Evolutionary conservation across 2,797 vertebrate species (phyloP).

Genomic region (Hippocampus kuda): DNA sequence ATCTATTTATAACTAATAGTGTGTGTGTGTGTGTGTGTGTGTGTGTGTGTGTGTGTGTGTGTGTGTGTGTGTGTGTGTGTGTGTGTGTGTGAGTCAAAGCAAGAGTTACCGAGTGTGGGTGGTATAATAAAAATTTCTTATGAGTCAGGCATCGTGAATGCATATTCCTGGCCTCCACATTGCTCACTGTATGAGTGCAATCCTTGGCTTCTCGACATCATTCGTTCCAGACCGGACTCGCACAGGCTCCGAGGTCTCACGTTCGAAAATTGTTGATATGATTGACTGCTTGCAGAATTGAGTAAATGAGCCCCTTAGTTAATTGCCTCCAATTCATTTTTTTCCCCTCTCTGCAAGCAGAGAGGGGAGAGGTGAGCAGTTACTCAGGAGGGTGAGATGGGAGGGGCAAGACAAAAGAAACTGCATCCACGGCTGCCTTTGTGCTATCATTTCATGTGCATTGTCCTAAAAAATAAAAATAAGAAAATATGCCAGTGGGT

Average conservation of each 20-base stretch:
- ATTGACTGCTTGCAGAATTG: not conserved
- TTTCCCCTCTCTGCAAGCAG: too few species aligned
- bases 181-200: not conserved
- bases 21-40: constrained; percentile 1
- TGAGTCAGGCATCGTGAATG: not conserved
- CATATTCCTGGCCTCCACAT: not conserved
- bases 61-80: constrained; percentile 10
- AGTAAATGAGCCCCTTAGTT: too few species aligned
- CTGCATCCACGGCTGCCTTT: too few species aligned
- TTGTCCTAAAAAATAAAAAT: too few species aligned
- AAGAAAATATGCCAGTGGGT: too few species aligned
- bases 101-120: not conserved
- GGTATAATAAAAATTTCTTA: not conserved
- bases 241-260: not conserved
- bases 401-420: too few species aligned
- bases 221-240: not conserved
- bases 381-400: too few species aligned
- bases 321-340: too few species aligned
- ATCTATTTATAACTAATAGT: not conserved
- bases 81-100: not conserved
- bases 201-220: not conserved
- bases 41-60: constrained; percentile 13
- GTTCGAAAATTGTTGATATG: not conserved
- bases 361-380: too few species aligned
- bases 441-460: too few species aligned